Evolutionary conservation across 2,113 vertebrate genomes (phyloP), one percentile per base, ranked within the genome.

Genomic region (Paramisgurnus dabryanus): DNA sequence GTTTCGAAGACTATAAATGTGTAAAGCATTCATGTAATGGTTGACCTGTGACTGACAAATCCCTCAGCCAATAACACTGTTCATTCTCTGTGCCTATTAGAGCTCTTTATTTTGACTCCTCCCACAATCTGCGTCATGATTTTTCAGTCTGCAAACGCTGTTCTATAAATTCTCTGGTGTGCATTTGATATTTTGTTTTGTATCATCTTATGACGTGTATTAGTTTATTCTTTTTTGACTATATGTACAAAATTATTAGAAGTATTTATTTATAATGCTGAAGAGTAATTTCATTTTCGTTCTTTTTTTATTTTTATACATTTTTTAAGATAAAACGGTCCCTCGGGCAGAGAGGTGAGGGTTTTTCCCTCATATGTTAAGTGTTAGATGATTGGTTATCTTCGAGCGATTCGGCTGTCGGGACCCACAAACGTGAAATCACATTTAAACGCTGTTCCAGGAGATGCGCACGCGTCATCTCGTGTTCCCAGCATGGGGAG

Each of bases 191-290:
- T 39, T 10, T 87, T 86, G 55, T 87, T 86, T 89, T 86, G 85
- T 88, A 86, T 88, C 82, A 82, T 86, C 39, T 78, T 87, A 73
- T 82, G 78, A 74, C 77, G 82, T 90, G 74, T 80, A 84, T 81
- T 65, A 84, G 79, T 63, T 64, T 87, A 69, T 67, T 70, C 86
- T 83, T 82, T 89, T 88, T 86, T 81, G 77, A 41, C 63, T 77
- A 2, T 34, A 50, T 89, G 84, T 85, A 85, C 82, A 80, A 86
- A 84, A 90, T 87, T 82, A 78, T 74, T 77, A 90, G 88, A 89
- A 86, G 73, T 93, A 92, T 93, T 92, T 93, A 94, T 94, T 94
- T 93, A 91, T 91, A 84, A 90, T 88, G 86, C 84, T 76, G 70
- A 86, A 91, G 85, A 89, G 85, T 79, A 87, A 87, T 90, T 53